phyloP scores from a whole-genome alignment of 2,888 invertebrate genomes.

The Sinohyriopsis cumingii region DNA sequence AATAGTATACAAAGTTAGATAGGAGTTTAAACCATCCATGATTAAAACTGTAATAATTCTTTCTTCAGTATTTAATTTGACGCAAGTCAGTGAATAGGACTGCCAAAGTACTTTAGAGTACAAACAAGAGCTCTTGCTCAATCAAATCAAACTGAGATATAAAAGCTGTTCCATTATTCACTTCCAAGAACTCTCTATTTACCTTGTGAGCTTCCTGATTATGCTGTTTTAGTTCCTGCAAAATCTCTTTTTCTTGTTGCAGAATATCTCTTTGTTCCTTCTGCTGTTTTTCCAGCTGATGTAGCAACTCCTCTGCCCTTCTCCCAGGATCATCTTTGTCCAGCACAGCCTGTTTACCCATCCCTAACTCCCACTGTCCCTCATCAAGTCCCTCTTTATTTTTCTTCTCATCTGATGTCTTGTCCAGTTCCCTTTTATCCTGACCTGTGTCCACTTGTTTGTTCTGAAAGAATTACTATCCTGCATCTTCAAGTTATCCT shows the following conservation, averaged over 20 bases:
- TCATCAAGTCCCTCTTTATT: constrained; percentile 11
- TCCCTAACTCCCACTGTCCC: constrained; percentile 8
- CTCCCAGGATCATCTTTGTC: constrained; percentile 28
- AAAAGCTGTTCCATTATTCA: too few relatives aligned
- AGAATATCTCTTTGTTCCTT: constrained; percentile 61
- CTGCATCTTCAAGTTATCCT: constrained; percentile 1
- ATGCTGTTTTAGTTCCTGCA: constrained; percentile 66
- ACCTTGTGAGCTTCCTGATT: constrained; percentile 51
- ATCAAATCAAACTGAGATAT: too few relatives aligned
- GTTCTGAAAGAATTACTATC: constrained; percentile 1
- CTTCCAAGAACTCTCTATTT: neutral
- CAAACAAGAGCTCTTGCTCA: too few relatives aligned
- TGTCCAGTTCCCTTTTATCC: constrained; percentile 1
- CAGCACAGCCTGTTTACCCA: constrained; percentile 13
- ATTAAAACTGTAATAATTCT: too few relatives aligned
- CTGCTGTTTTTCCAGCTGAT: constrained; percentile 60
- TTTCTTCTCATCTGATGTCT: constrained; percentile 2
- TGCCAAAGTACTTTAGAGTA: too few relatives aligned
- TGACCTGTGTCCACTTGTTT: constrained; percentile 3
- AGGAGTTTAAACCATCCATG: too few relatives aligned
- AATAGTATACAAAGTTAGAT: too few relatives aligned
- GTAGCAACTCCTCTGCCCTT: constrained; percentile 35
- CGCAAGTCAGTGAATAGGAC: too few relatives aligned
- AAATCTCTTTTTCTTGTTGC: constrained; percentile 64
- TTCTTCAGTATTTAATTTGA: too few relatives aligned